phyloP scores from a whole-genome alignment of 2,888 invertebrate genomes.

The Taenaris catops region DNA sequence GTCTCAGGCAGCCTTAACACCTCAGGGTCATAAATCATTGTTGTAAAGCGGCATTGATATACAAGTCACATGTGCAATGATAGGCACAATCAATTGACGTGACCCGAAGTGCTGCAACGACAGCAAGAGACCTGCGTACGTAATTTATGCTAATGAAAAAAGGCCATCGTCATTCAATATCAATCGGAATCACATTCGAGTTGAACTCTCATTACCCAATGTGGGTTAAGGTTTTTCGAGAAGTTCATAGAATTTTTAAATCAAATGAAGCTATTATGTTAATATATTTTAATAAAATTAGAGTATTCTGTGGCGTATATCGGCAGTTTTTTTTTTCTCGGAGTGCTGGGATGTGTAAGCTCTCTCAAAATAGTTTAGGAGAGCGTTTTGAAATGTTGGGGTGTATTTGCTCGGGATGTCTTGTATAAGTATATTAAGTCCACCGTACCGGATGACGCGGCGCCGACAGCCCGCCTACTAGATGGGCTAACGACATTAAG shows the following conservation, averaged over 20 bases:
- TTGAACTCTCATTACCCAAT: slow-evolving; percentile 25
- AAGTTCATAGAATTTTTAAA: slow-evolving; percentile 1
- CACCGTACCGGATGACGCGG: no score
- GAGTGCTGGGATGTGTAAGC: no score
- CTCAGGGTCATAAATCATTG: slow-evolving; percentile 27
- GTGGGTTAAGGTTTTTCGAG: slow-evolving; percentile 30
- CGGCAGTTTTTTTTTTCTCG: no score
- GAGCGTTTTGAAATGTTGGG: no score
- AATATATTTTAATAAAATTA: no score
- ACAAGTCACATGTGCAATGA: slow-evolving; percentile 26
- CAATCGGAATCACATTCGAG: slow-evolving; percentile 32
- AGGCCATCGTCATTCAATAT: slow-evolving; percentile 21
- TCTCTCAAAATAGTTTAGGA: no score
- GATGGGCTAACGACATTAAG: no score
- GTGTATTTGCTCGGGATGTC: no score
- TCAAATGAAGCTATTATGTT: no score
- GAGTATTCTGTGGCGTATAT: no score
- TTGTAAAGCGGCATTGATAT: slow-evolving; percentile 23
- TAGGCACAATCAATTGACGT: slow-evolving; percentile 31
- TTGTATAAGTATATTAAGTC: no score
- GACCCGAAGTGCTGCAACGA: slow-evolving; percentile 25
- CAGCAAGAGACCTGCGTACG: slow-evolving; percentile 20
- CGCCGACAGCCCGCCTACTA: no score
- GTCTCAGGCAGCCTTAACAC: slow-evolving; percentile 14
- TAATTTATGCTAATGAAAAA: slow-evolving; percentile 32